Conservation (phyloP, 1,140 invertebrate genomes). For the Charaxes varanes region DNA sequence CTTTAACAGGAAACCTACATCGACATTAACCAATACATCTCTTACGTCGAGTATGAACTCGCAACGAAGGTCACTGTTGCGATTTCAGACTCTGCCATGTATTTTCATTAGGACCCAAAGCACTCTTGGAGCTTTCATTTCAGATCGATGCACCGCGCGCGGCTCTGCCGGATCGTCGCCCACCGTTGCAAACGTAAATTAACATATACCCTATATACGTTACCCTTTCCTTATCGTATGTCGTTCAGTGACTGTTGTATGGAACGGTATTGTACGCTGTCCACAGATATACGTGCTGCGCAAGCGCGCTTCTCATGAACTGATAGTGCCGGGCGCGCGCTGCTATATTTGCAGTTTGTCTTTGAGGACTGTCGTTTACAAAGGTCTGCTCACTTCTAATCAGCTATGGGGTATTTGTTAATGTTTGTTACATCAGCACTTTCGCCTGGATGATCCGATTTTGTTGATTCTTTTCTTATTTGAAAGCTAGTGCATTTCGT, state of each 20-base stretch:
- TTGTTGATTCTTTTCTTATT: no score
- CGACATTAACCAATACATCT: background rate
- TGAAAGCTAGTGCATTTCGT: no score
- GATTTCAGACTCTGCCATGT: conserved; percentile 46
- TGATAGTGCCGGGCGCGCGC: conserved; percentile 86
- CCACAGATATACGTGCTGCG: conserved; percentile 91
- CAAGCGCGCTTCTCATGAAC: conserved; percentile 93
- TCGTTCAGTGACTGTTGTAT: conserved; percentile 15
- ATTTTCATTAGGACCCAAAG: conserved; percentile 34
- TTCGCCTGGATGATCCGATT: no score
- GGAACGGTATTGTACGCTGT: conserved; percentile 28
- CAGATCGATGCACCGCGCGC: conserved; percentile 52
- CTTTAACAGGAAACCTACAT: conserved; percentile 4
- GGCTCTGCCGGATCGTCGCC: conserved; percentile 29
- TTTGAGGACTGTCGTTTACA: conserved; percentile 94
- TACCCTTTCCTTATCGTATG: conserved; percentile 20
- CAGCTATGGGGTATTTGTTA: conserved; percentile 86
- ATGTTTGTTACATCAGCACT: background rate
- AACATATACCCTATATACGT: conserved; percentile 35
- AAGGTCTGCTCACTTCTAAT: conserved; percentile 96
- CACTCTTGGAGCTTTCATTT: conserved; percentile 60
- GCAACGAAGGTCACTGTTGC: conserved; percentile 35
- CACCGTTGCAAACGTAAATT: conserved; percentile 55
- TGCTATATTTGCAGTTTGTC: conserved; percentile 99
- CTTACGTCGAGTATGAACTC: conserved; percentile 52